Conservation (phyloP, 2,888 invertebrate genomes). For the Neria commutata region DNA sequence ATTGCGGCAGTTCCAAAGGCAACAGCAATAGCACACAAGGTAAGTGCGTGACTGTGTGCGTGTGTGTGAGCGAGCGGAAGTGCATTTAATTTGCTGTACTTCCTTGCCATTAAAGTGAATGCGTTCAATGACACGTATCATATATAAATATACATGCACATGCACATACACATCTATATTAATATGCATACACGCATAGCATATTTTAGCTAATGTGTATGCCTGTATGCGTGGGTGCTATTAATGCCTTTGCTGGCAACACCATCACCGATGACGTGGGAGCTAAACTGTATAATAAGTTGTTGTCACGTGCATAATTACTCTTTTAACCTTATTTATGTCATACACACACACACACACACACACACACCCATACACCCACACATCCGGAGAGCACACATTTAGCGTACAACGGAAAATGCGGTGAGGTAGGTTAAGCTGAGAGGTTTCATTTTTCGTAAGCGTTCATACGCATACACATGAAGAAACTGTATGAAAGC, state of each 20-base stretch:
- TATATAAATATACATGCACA: not conserved
- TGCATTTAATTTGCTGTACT: too few species aligned
- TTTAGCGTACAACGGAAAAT: too few species aligned
- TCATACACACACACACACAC: not conserved
- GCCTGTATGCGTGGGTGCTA: too few species aligned
- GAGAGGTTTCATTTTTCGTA: too few species aligned
- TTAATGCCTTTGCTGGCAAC: not conserved
- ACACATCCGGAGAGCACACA: not conserved
- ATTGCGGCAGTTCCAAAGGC: slow-evolving; percentile 49
- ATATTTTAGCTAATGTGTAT: not conserved
- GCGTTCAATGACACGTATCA: not conserved
- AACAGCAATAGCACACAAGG: slow-evolving; percentile 41
- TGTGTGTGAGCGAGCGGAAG: not conserved
- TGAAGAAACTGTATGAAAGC: too few species aligned
- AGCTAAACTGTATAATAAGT: not conserved
- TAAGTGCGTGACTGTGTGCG: slow-evolving; percentile 29
- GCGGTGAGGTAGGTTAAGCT: too few species aligned
- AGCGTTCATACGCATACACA: too few species aligned
- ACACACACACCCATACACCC: not conserved
- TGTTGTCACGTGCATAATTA: slow-evolving; percentile 1
- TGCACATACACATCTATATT: not conserved
- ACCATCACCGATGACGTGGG: not conserved
- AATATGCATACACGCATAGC: not conserved
- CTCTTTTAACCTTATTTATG: not conserved
- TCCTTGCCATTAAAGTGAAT: too few species aligned